phyloP scores from a whole-genome alignment of 2,888 invertebrate genomes.

The Himalopsyche anomala region DNA sequence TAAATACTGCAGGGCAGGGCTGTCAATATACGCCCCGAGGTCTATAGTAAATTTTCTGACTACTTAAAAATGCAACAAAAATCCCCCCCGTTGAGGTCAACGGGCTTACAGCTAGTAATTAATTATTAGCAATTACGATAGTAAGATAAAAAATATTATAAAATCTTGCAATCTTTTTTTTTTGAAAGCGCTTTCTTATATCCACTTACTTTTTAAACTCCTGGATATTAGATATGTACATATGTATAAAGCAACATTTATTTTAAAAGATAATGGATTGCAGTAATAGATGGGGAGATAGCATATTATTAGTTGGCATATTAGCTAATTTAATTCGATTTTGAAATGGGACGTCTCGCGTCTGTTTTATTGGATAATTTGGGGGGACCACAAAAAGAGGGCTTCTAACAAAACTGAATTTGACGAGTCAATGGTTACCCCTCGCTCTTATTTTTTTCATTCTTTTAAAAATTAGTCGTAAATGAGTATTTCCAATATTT shows the following conservation, averaged over 20 bases:
- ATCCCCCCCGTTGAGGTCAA: no score
- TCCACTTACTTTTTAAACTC: not conserved
- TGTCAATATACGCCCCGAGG: no score
- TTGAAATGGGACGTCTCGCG: constrained; percentile 58
- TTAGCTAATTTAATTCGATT: constrained; percentile 62
- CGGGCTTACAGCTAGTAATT: no score
- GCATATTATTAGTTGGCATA: constrained; percentile 54
- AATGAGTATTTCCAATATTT: no score
- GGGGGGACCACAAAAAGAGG: constrained; percentile 30
- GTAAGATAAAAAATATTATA: no score
- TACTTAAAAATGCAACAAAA: no score
- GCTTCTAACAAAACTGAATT: constrained; percentile 19
- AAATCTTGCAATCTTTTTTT: no score
- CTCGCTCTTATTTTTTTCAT: not conserved
- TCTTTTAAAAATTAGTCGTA: not conserved
- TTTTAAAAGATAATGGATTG: not conserved
- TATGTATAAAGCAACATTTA: not conserved
- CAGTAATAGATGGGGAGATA: constrained; percentile 62
- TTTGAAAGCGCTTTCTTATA: no score
- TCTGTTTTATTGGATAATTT: constrained; percentile 40
- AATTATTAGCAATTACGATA: no score
- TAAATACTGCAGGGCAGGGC: no score
- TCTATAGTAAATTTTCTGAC: no score
- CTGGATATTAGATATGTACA: no score
- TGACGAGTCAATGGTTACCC: not conserved